Conservation (phyloP, 2,797 vertebrate species). For the Mormyrops boulengeri region DNA sequence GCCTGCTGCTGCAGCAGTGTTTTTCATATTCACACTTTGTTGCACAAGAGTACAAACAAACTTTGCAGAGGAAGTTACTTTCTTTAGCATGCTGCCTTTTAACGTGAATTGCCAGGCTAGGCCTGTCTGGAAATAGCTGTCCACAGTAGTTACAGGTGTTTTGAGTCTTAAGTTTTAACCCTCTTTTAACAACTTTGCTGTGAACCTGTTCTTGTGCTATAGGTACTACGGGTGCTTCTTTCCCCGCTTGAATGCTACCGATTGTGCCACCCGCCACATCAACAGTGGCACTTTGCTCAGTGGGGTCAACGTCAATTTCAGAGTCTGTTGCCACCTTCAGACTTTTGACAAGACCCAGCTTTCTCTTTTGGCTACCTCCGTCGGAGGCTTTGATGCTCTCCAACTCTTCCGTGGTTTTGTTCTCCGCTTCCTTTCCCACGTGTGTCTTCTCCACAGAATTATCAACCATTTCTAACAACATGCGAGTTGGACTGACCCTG, state of each 20-base stretch:
- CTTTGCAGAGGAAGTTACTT: conserved; percentile 62
- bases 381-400: background rate
- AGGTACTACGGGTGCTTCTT: background rate
- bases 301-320: background rate
- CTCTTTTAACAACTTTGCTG: conserved; percentile 43
- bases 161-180: conserved; percentile 50
- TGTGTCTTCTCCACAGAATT: background rate
- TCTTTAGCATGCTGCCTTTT: conserved; percentile 62
- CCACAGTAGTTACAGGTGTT: conserved; percentile 64
- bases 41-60: conserved; percentile 45
- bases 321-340: background rate
- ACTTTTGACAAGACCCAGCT: background rate
- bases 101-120: conserved; percentile 59
- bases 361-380: background rate
- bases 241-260: background rate
- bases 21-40: conserved; percentile 49
- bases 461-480: conserved; percentile 34
- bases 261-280: background rate
- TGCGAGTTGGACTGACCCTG: conserved; percentile 27
- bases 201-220: background rate
- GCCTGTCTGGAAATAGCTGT: conserved; percentile 56
- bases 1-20: conserved; percentile 50
- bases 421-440: background rate
- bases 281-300: background rate
- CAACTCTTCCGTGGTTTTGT: background rate